Evolutionary conservation across 2,797 vertebrate species (phyloP).

Genomic region (Heterohyrax brucei): DNA sequence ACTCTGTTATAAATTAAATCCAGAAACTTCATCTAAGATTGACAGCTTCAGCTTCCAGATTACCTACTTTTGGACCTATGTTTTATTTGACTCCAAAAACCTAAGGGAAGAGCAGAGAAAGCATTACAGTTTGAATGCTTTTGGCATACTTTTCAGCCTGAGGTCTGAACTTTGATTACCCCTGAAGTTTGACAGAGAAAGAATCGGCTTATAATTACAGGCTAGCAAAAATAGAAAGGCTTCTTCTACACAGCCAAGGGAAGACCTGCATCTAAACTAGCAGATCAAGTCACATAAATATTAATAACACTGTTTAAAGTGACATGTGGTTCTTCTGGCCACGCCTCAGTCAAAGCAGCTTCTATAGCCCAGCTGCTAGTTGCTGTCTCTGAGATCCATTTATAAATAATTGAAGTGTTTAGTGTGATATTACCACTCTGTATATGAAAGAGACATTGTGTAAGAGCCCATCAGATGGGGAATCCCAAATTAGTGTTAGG

Average conservation of each 20-base stretch:
- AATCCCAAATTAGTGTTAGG: conserved; percentile 77
- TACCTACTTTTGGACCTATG: conserved; percentile 50
- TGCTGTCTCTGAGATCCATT: conserved; percentile 85
- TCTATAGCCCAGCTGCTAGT: conserved; percentile 86
- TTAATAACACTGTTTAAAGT: conserved; percentile 86
- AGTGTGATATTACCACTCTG: conserved; percentile 82
- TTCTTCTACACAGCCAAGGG: conserved; percentile 14
- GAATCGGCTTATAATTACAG: conserved; percentile 65
- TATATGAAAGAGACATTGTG: conserved; percentile 83
- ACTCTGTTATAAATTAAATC: conserved; percentile 84
- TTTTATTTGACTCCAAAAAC: conserved; percentile 71
- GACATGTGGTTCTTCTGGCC: conserved; percentile 83
- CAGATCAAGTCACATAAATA: conserved; percentile 88
- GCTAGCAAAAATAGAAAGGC: conserved; percentile 22
- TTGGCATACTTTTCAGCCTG: conserved; percentile 18
- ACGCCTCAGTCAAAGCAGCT: conserved; percentile 82
- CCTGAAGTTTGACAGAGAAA: conserved; percentile 71
- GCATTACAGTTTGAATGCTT: neutral
- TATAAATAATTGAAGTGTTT: conserved; percentile 89
- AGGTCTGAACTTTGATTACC: conserved; percentile 70
- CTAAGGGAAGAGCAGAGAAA: neutral
- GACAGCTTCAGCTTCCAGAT: conserved; percentile 60
- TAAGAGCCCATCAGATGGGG: conserved; percentile 81
- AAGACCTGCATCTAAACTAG: conserved; percentile 84
- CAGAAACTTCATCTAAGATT: conserved; percentile 74